These are phyloP conservation scores for Rhagonycha fulva DNA, from an alignment of 2,888 invertebrate genomes.

Conservation along the genomic window DNA sequence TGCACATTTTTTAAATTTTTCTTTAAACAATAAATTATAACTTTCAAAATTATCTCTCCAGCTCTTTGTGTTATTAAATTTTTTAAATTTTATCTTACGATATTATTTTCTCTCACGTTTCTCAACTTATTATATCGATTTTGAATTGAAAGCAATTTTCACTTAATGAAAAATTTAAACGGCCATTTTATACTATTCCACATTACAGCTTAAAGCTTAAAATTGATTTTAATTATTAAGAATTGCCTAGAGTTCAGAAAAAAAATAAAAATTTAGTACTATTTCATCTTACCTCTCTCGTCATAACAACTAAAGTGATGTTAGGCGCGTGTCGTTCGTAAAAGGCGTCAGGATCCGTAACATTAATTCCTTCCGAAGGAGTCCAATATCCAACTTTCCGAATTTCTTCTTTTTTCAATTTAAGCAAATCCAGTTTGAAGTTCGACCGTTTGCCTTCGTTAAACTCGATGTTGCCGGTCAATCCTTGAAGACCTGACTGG, in stretches of 20 bases:
- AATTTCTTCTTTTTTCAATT: constrained; percentile 77
- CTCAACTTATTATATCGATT: not conserved
- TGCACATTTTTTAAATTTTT: not conserved
- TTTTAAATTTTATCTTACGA: not conserved
- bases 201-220: too few species aligned
- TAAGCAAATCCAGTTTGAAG: constrained; percentile 83
- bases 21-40: not conserved
- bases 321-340: constrained; percentile 81
- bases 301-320: constrained; percentile 88
- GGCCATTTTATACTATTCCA: not conserved
- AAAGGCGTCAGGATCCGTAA: constrained; percentile 85
- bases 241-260: not conserved
- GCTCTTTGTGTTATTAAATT: not conserved
- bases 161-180: not conserved
- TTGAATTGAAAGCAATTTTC: not conserved
- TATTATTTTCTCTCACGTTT: not conserved
- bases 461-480: constrained; percentile 88
- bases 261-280: not conserved
- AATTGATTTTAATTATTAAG: not conserved
- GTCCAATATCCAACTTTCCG: constrained; percentile 85
- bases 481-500: constrained; percentile 80
- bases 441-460: constrained; percentile 81
- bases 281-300: constrained; percentile 71
- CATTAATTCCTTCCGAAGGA: constrained; percentile 72
- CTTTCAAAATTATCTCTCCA: not conserved